Conservation (phyloP, 1,140 invertebrate genomes). For the Sycobia sp. region DNA sequence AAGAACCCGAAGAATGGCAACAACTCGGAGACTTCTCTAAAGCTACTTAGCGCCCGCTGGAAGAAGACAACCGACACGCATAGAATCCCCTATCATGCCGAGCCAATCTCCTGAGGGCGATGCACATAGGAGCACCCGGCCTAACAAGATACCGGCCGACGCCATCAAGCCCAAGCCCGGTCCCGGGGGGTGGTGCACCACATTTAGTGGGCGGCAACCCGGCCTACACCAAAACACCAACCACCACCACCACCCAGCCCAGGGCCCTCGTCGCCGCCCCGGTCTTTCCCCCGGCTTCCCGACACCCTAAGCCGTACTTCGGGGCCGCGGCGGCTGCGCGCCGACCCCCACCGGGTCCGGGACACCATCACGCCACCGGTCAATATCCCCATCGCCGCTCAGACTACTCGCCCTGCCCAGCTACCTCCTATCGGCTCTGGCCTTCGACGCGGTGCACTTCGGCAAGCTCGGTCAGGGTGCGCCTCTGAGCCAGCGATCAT, state of each 20-base stretch:
- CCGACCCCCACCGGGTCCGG: conserved; percentile 61
- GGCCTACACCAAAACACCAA: too few species aligned
- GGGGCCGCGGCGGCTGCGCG: conserved; percentile 52
- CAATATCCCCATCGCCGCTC: conserved; percentile 53
- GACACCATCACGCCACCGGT: too few species aligned
- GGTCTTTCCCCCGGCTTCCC: conserved; percentile 66
- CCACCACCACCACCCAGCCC: conserved; percentile 20
- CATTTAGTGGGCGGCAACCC: too few species aligned
- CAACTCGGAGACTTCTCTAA: conserved; percentile 98
- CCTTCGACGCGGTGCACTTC: conserved; percentile 69
- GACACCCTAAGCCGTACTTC: conserved; percentile 67
- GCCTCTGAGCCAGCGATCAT: conserved; percentile 37
- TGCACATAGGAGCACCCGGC: conserved; percentile 99
- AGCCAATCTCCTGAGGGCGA: conserved; percentile 93
- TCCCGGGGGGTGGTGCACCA: conserved; percentile 55
- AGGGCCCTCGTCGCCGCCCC: conserved; percentile 75
- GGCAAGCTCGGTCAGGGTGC: conserved; percentile 60
- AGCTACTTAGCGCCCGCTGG: conserved; percentile 97
- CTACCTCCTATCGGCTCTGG: conserved; percentile 71
- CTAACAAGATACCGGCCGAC: conserved; percentile 94
- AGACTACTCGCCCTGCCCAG: conserved; percentile 51
- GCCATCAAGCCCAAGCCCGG: conserved; percentile 82
- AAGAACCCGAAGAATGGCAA: conserved; percentile 99
- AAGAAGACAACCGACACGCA: conserved; percentile 91
- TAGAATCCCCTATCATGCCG: conserved; percentile 99